Evolutionary conservation across 2,797 vertebrate species (phyloP), one percentile per base, ranked within the genome.

Genomic region (Netta rufina): DNA sequence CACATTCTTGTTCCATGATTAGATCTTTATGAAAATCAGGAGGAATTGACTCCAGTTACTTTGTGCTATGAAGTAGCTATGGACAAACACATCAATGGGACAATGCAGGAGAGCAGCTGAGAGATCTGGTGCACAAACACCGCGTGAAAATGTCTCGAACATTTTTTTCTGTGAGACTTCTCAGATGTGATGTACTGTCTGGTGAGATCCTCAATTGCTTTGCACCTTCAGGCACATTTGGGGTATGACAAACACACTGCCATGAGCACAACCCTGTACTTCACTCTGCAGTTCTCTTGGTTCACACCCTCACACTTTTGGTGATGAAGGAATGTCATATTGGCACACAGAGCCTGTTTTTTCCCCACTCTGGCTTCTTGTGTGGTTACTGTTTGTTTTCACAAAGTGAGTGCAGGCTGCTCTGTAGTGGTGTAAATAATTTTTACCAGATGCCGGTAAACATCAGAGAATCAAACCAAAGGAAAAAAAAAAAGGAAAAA

Each of bases 361-460:
- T 92, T 92, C 12, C 71, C 33, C 7, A 2, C 56, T 74, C 80
- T 67, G 28, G 0, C 90, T 87, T 79, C 91, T 87, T 93, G 86
- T 79, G 83, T 82, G 78, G 74, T 71, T 91, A 13, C 25, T 88
- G 33, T 67, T 92, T 93, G 74, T 94, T 96, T 90, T 81, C 80
- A 67, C 9, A 24, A 73, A 84, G 69, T 11, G 24, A 76, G 15
- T 1, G 4, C 18, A 8, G 70, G 64, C 43, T 91, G n/a, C 71
- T 94, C 77, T 93, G 60, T 64, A 78, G 73, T 74, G n/a, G 30
- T 76, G 22, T 36, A 91, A 84, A 88, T 64, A 12, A 89, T 21
- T 70, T 91, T 84, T 78, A 18, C 33, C 58, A 66, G 54, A 47
- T 88, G 80, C 56, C n/a, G 27, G 51, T 76, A 86, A 91, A 90